Percentiles rank a stretch among this genome's conserved stretches.
Conservation (phyloP, 92 coral and sea anemone genomes). For the Scolanthus callimorphus region DNA sequence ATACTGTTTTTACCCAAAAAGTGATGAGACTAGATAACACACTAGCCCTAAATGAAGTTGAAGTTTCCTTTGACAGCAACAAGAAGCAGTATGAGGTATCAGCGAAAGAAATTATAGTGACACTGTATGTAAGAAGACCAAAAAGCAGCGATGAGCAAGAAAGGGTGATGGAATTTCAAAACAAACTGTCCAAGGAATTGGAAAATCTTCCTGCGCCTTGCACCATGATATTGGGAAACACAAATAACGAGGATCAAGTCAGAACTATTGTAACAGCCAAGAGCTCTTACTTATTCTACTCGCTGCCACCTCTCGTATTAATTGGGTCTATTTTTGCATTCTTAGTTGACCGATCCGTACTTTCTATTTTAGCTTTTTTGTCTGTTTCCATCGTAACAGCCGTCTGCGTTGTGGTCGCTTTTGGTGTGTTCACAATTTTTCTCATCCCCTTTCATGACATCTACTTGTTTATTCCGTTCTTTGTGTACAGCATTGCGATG, state of each 20-base stretch:
- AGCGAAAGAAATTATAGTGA: not conserved
- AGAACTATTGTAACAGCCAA: constrained; percentile 4
- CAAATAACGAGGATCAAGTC: constrained; percentile 5
- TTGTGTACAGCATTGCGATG: constrained; percentile 18
- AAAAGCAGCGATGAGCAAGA: not conserved
- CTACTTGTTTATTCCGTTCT: constrained; percentile 14
- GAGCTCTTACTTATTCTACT: constrained; percentile 1
- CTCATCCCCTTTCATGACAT: not conserved
- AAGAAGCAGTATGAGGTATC: not conserved
- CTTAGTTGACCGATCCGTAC: not conserved
- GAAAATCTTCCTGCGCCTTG: not conserved
- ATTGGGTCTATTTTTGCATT: constrained; percentile 1
- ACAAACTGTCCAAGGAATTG: not conserved
- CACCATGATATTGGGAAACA: too few relatives aligned
- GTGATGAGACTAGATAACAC: not conserved
- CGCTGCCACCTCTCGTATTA: constrained; percentile 9
- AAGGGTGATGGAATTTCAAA: not conserved
- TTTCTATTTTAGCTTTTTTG: not conserved
- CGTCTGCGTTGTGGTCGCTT: not conserved
- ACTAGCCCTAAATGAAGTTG: not conserved
- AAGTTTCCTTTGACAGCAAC: not conserved
- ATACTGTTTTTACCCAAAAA: not conserved
- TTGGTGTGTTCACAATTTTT: not conserved
- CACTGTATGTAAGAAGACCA: not conserved
- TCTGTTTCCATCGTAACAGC: not conserved